These are phyloP conservation scores for Progne subis DNA, from an alignment of 2,113 vertebrate genomes.

Conservation along the genomic window DNA sequence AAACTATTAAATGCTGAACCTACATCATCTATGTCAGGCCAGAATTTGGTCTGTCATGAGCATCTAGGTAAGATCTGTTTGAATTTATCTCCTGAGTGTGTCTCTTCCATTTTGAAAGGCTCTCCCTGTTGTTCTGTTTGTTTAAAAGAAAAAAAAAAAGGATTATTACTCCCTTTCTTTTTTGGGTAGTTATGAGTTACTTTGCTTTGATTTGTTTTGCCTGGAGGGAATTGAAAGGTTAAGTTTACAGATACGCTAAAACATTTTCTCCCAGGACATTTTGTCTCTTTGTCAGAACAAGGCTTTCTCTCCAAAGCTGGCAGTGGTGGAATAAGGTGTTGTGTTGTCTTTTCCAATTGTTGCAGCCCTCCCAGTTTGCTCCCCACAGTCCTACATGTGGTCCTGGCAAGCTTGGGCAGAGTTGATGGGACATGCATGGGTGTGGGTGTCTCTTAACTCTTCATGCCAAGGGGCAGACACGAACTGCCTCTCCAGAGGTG, in stretches of 20 bases:
- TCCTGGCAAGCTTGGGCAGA: background rate
- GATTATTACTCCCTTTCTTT: background rate
- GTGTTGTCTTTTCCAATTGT: background rate
- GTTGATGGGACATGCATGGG: background rate
- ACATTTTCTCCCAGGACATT: background rate
- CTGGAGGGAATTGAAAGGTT: background rate
- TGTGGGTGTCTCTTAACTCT: accelerated
- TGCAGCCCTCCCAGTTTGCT: background rate
- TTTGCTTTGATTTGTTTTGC: background rate
- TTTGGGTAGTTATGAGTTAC: background rate
- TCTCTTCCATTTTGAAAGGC: constrained; percentile 32
- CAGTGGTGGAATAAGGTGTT: background rate
- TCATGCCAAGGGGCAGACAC: accelerated
- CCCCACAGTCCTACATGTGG: accelerated
- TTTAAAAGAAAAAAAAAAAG: background rate
- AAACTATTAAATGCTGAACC: constrained; percentile 61
- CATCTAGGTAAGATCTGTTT: constrained; percentile 35
- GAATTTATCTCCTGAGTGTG: constrained; percentile 48
- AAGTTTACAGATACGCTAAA: background rate
- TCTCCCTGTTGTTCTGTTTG: constrained; percentile 23
- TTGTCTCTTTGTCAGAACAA: background rate
- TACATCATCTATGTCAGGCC: constrained; percentile 42
- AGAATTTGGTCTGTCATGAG: constrained; percentile 55
- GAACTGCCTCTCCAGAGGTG: background rate
- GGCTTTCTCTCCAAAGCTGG: background rate